Base-by-base conservation (phyloP, 2,888 invertebrate genomes). In the Pseudococcus viburni region DNA sequence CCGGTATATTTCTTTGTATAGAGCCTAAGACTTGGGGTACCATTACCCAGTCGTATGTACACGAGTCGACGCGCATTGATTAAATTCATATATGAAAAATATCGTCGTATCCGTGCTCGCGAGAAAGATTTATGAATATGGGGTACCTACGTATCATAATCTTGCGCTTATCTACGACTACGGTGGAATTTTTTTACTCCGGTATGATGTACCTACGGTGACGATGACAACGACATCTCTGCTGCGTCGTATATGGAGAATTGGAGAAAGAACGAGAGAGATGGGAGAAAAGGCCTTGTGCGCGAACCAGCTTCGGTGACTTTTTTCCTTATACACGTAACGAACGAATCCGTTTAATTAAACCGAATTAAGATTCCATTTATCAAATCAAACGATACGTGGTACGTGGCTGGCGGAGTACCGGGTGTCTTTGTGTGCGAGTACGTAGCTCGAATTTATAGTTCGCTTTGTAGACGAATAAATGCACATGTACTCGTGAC, bases 341-440 rank as follows among this genome's bases (percentile, higher is more conserved):
- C 68, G 68, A 68, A 68, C 26, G 68, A 68, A 68, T 68, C 22
- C 26, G 68, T 68, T 68, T 68, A 68, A 68, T 68, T 68, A 68
- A 68, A 68, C n/a, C 68, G 68, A 68, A 68, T 68, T 68, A 68
- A 68, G 68, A 68, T 68, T 68, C 68, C 68, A 68, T 68, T 68
- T 68, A 68, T 68, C 68, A 68, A 68, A 68, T 68, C 68, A 15
- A 26, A 68, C 8, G 11, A 4, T 68, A 68, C 26, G 26, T 7
- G 12, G 6, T 68, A 68, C 26, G 68, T 26, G 26, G 26, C 3
- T 4, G 64, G 55, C 9, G 55, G 55, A 5, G 55, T 59, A n/a
- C 55, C 9, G 12, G 6, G 12, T 51, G 15, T 12, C 9, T 9
- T 46, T 46, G 9, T 46, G 12, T 8, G 12, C n/a, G n/a, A n/a